Evolutionary conservation across 2,113 vertebrate species (phyloP), one percentile per base, ranked within the genome.

Genomic region (Pelodiscus sinensis): DNA sequence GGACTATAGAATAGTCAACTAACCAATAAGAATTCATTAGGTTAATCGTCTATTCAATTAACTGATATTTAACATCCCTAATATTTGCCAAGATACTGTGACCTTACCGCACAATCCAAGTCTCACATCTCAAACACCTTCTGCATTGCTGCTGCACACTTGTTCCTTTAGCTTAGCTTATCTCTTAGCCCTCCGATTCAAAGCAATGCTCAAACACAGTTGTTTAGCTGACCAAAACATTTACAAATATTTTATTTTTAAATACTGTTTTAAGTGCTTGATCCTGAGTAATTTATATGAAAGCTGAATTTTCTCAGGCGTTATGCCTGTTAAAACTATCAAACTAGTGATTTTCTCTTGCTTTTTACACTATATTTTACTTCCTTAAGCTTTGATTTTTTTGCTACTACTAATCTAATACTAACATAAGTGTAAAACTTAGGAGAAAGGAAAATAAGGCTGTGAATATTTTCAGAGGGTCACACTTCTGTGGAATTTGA

Each of bases 311-410:
- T 22, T 80, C 27, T 77, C 35, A 79, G 51, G 35, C 29, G 6
- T 6, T 25, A 13, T 73, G n/a, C 24, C 2, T 77, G 44, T 15
- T 14, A 93, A 79, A 94, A 84, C 1, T 50, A 3, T 77, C 35
- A 57, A 38, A 0, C 0, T 38, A 38, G 15, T 35, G 8, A 35
- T 35, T 71, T 71, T 31, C 65, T 71, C n/a, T n/a, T n/a, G 31
- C 6, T 68, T 15, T 14, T 29, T 62, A 71, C 16, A 21, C 18
- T 71, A 21, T 71, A 35, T 71, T 71, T 71, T 35, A 35, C 16
- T 71, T 2, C 27, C 52, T 38, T 35, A 29, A 29, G 52, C 22
- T 56, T 58, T 79, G 24, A 9, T 14, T 93, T 89, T 92, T n/a
- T n/a, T n/a, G 7, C 51, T 83, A 4, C 16, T 71, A 15, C 85